Evolutionary conservation across 1,140 invertebrate species (phyloP), one percentile per base, ranked within the genome.

Genomic region (Drosophila paulistorum): DNA sequence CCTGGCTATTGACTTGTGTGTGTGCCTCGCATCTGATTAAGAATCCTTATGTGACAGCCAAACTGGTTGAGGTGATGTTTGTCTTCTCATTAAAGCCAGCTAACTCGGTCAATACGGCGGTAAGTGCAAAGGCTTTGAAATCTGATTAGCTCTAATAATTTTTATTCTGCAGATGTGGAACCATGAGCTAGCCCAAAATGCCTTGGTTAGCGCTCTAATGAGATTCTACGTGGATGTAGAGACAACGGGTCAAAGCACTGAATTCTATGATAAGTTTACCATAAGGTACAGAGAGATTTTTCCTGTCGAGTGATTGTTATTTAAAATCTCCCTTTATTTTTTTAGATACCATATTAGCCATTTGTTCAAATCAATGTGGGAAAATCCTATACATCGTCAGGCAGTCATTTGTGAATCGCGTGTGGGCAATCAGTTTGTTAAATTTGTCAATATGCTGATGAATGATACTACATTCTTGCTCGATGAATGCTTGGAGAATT

Each of bases 251-350:
- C 97, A 98, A 60, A 98, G 96, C 92, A 98, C 97, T 45, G 98
- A 99, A 92, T 99, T 99, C 93, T 99, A 99, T 91, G 98, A 99
- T 93, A 99, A 99, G 93, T 99, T 99, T 92, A 98, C 98, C 10
- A 99, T 99, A 89, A 95, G 98, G 92, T 93, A 62, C 70, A 65
- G 57, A 10, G 68, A 64, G 57, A 10, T 10, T 7, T 26, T 41
- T 17, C 1, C 11, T 23, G 42, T 0, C 2, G 6, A 48, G 6
- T 14, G 7, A 30, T 30, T 30, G 23, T 23, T 14, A 37, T 48
- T 33, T 39, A 13, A 11, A 23, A 23, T 23, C 7, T 33, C 10
- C 17, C 17, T 33, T 39, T 17, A 55, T 41, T 10, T 66, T 10
- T 9, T 13, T 59, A 93, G 94, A 72, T 99, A 99, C 93, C 97